Conservation (phyloP, 2,797 vertebrate species). For the Myotis pilosus region DNA sequence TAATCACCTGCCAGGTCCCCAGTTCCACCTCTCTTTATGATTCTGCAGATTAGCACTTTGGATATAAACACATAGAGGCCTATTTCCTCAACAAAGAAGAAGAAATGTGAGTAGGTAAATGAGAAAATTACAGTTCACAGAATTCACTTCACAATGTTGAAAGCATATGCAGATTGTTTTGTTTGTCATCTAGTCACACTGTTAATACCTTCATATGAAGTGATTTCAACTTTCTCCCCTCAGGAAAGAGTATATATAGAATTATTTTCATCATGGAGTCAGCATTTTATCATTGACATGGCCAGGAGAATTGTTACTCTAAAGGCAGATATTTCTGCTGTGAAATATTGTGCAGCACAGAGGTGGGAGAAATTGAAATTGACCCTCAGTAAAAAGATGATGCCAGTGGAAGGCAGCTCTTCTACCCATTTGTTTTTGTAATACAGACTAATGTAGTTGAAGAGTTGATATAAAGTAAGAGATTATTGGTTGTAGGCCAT, state of each 20-base stretch:
- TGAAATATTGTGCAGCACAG: constrained; percentile 5
- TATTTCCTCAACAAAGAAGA: constrained; percentile 19
- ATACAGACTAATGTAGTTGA: not conserved
- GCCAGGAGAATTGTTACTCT: not conserved
- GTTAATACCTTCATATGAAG: not conserved
- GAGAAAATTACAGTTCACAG: constrained; percentile 8
- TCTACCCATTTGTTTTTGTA: not conserved
- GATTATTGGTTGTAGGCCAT: not conserved
- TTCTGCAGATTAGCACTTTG: not conserved
- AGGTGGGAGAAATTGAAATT: constrained; percentile 21
- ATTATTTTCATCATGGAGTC: constrained; percentile 15
- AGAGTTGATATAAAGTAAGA: not conserved
- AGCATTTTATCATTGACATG: not conserved
- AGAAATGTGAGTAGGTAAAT: not conserved
- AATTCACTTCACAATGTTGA: not conserved
- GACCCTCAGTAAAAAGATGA: constrained; percentile 6
- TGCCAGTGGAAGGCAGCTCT: not conserved
- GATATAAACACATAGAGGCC: not conserved
- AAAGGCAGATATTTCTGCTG: constrained; percentile 7
- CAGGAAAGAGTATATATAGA: not conserved
- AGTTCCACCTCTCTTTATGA: not conserved
- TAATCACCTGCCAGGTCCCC: not conserved
- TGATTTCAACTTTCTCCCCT: not conserved
- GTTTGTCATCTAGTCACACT: not conserved
- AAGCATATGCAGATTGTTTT: not conserved